Evolutionary conservation across 2,113 vertebrate genomes (phyloP).

Genomic region (Toxostoma redivivum): DNA sequence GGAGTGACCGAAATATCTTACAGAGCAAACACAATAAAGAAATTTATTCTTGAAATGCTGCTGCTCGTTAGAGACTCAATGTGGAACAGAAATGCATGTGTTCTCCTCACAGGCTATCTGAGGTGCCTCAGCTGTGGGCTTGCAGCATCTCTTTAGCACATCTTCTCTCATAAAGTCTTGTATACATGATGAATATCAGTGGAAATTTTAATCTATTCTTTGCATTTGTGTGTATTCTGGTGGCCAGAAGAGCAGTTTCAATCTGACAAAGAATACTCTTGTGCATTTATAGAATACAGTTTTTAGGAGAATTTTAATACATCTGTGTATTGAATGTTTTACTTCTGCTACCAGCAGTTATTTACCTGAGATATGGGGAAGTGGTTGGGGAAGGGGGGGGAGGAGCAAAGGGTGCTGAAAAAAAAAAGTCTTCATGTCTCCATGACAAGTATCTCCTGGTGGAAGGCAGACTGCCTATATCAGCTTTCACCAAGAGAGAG

Average conservation of each 20-base stretch:
- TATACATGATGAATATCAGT: neutral
- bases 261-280: neutral
- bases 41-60: neutral
- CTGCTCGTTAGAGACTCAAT: neutral
- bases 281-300: neutral
- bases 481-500: neutral
- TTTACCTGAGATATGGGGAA: neutral
- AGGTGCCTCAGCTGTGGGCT: neutral
- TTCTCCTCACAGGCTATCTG: neutral
- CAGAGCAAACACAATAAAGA: neutral
- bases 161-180: neutral
- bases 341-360: neutral
- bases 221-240: neutral
- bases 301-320: neutral
- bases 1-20: neutral
- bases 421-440: neutral
- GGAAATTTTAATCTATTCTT: neutral
- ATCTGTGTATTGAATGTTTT: neutral
- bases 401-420: neutral
- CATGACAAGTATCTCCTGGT: neutral
- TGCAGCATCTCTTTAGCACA: neutral
- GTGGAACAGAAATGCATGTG: neutral
- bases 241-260: neutral
- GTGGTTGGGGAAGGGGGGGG: accelerated
- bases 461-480: neutral